Conservation (phyloP, 1,140 invertebrate genomes). For the Teleogryllus occipitalis region DNA sequence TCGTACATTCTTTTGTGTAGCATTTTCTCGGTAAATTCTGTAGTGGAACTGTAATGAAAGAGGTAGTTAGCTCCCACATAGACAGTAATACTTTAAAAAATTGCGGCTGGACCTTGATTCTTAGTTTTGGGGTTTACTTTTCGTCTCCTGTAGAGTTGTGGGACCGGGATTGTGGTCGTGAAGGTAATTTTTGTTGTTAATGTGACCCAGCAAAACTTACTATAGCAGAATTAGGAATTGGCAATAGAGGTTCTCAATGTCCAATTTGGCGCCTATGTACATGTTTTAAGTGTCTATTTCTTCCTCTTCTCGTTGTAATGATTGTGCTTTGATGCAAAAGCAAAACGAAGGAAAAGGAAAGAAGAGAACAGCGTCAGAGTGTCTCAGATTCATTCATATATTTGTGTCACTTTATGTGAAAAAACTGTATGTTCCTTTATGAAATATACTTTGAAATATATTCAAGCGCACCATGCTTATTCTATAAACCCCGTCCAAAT, state of each 20-base stretch:
- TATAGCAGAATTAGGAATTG: too few species aligned
- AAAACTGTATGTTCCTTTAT: background rate
- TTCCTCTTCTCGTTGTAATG: background rate
- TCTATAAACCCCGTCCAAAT: too few species aligned
- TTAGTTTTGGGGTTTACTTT: background rate
- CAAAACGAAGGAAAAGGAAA: background rate
- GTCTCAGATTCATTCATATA: background rate
- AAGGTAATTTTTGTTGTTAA: background rate
- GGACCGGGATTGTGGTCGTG: background rate
- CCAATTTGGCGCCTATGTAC: background rate
- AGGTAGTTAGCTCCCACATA: too few species aligned
- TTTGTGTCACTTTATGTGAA: background rate
- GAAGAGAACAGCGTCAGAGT: background rate
- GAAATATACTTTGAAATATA: background rate
- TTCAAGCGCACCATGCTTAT: background rate
- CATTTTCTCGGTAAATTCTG: too few species aligned
- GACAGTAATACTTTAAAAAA: too few species aligned
- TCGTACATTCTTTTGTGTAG: too few species aligned
- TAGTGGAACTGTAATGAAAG: too few species aligned
- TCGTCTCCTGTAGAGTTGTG: background rate
- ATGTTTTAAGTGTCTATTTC: background rate
- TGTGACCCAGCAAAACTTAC: too few species aligned
- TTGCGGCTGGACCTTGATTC: background rate
- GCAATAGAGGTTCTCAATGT: background rate
- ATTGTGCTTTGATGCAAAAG: background rate